These are phyloP conservation scores for Nettapus auritus DNA, from an alignment of 2,113 vertebrate genomes.

Conservation along the genomic window DNA sequence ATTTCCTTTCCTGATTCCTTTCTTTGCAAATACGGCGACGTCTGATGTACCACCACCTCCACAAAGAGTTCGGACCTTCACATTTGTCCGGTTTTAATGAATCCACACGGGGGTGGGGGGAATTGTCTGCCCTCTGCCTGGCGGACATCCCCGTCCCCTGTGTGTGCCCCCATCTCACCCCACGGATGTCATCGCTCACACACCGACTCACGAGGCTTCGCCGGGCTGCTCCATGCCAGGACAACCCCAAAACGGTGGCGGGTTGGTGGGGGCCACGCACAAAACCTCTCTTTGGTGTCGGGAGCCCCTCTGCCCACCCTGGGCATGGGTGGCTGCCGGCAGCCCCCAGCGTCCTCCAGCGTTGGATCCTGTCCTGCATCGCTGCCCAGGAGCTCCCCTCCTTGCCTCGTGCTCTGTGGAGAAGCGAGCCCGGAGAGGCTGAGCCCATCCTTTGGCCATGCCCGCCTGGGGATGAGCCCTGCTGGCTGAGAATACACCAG, in stretches of 20 bases:
- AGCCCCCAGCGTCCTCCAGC: neutral
- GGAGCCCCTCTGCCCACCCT: neutral
- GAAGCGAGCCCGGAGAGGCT: neutral
- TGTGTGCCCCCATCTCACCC: neutral
- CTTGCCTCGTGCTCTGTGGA: neutral
- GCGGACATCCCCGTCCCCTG: fast-evolving
- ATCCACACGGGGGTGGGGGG: neutral
- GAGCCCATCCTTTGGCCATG: neutral
- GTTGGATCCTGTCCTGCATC: fast-evolving
- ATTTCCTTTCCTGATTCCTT: slow-evolving; percentile 38
- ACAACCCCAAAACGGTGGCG: neutral
- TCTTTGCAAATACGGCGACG: neutral
- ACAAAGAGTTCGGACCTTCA: slow-evolving; percentile 13
- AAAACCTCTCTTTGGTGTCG: slow-evolving; percentile 56
- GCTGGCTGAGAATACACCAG: neutral
- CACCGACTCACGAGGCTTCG: neutral
- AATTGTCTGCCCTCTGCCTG: neutral
- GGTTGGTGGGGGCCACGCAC: neutral
- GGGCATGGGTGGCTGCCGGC: neutral
- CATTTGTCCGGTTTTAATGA: neutral
- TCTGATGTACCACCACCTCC: neutral
- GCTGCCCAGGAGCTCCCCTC: fast-evolving
- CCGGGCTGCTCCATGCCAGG: neutral
- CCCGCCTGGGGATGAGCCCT: fast-evolving
- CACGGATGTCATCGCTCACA: fast-evolving